Base-by-base conservation (phyloP, 2,113 vertebrate species). In the Gobiocypris rarus region DNA sequence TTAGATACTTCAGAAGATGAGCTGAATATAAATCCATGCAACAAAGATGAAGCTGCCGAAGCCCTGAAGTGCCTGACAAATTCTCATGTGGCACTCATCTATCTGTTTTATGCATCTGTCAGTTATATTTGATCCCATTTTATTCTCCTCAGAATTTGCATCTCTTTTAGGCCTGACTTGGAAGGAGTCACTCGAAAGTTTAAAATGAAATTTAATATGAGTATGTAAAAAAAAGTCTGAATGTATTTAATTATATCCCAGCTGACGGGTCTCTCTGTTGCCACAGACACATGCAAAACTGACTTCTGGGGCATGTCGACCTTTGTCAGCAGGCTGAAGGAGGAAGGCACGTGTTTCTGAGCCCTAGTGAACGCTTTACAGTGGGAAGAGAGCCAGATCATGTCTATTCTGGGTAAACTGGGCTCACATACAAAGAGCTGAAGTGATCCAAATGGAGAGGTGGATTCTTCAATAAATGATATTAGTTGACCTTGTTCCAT, bases 371-470 rank as follows among this genome's bases (percentile, higher is more conserved):
- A 84, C 70, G 81, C 81, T 89, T 90, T 85, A 89, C 83, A 82
- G 84, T 87, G 87, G 91, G 89, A 89, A 50, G 24, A 24, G 82
- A 28, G 75, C 88, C 89, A 92, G 83, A 50, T 83, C 73, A 91
- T 83, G 48, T 92, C 91, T 94, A 94, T 94, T 95, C 85, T 90
- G 63, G 88, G 89, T 84, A 69, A 59, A 48, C 67, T 54, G 77
- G 73, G 74, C 83, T 84, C 86, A 81, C 3, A 24, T 31, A 34
- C 90, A 80, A 88, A 81, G 83, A 80, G 83, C 77, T 73, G 83
- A 76, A 86, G 87, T 43, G 22, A 38, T 83, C 78, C 58, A 76
- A 80, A 48, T 82, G 59, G 48, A 65, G 11, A 9, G 14, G 38
- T 70, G 15, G 69, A 34, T 80, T 81, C 26, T 74, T 8, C 31